These are phyloP conservation scores for Microplitis manilae DNA, from an alignment of 2,888 invertebrate species.

Conservation along the genomic window DNA sequence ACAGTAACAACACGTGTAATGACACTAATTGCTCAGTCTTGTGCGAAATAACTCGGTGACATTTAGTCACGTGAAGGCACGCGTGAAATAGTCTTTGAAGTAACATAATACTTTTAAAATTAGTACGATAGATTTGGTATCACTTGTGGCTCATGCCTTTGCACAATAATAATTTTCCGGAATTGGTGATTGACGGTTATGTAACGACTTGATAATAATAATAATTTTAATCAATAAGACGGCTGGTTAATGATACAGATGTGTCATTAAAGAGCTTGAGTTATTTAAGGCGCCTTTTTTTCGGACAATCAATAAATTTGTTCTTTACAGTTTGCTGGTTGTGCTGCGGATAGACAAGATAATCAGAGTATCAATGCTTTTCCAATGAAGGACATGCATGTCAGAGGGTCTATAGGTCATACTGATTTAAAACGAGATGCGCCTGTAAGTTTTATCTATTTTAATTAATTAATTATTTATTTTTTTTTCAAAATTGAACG, in stretches of 20 bases:
- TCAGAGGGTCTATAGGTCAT: slow-evolving; percentile 76
- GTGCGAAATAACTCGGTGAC: not conserved
- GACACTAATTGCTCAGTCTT: not conserved
- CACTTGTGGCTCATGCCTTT: not conserved
- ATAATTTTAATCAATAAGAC: not conserved
- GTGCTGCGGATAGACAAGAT: slow-evolving; percentile 82
- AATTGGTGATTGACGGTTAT: not conserved
- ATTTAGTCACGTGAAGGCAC: not conserved
- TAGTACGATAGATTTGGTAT: not conserved
- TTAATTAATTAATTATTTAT: not conserved
- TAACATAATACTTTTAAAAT: no score
- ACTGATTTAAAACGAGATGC: slow-evolving; percentile 84
- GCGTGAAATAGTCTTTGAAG: not conserved
- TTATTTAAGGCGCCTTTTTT: not conserved
- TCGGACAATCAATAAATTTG: not conserved
- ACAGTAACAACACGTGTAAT: no score
- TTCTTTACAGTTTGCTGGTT: slow-evolving; percentile 80
- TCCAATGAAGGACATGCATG: slow-evolving; percentile 88
- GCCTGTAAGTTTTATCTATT: slow-evolving; percentile 76
- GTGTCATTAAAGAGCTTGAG: not conserved
- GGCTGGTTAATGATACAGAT: not conserved
- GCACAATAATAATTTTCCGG: not conserved
- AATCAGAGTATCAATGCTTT: slow-evolving; percentile 84
- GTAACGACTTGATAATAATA: no score
- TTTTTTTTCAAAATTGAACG: not conserved